Evolutionary conservation across 2,113 vertebrate genomes (phyloP).

Genomic region (Brachirus orientalis): DNA sequence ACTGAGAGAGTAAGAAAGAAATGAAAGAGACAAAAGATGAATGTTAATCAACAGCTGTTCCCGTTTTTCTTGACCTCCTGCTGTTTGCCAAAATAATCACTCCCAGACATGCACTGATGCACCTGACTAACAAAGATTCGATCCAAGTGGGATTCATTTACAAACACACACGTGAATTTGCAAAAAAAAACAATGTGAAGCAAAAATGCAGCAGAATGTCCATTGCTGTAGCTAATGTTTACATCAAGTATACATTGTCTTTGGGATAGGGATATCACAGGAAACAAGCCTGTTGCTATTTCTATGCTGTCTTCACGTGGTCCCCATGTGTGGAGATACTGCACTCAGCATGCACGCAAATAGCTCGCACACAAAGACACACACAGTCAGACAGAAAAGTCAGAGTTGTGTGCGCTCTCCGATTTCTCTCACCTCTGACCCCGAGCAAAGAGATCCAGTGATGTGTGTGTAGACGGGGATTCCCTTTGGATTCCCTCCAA

Average conservation of each 20-base stretch:
- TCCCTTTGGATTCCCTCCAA: constrained; percentile 71
- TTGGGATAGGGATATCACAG: background rate
- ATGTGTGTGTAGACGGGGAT: constrained; percentile 66
- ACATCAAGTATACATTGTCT: background rate
- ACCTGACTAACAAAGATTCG: constrained; percentile 69
- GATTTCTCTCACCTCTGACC: constrained; percentile 67
- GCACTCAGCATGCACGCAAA: constrained; percentile 24
- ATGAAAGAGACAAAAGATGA: constrained; percentile 46
- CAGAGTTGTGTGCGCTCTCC: constrained; percentile 34
- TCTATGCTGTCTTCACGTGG: constrained; percentile 23
- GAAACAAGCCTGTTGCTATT: background rate
- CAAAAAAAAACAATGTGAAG: background rate
- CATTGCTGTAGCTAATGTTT: background rate
- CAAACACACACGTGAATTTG: constrained; percentile 35
- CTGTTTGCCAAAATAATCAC: constrained; percentile 66
- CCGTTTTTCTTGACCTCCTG: constrained; percentile 67
- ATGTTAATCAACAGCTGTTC: constrained; percentile 79
- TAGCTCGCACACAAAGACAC: constrained; percentile 32
- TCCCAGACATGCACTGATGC: constrained; percentile 67
- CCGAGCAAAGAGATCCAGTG: constrained; percentile 45
- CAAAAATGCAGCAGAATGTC: background rate
- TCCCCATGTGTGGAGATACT: constrained; percentile 30
- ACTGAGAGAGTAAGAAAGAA: constrained; percentile 59
- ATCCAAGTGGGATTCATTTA: constrained; percentile 54
- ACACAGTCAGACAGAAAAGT: constrained; percentile 56